A percentile compares a stretch with the other conserved stretches of the same genome.
phyloP scores from a whole-genome alignment of 2,113 vertebrate species.

The Phyllostomus discolor region DNA sequence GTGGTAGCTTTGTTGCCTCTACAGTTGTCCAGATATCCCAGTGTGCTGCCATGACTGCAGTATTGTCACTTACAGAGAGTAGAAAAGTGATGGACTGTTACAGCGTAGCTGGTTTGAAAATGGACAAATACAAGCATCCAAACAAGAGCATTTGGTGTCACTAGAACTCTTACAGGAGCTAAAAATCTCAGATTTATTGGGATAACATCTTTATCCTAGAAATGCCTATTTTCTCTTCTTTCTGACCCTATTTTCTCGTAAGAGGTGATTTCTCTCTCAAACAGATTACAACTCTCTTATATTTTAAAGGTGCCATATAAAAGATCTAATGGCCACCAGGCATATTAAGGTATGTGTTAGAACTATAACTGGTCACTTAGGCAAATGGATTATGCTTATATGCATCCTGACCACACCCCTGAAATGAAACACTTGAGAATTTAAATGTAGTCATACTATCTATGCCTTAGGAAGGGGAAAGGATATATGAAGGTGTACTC shows the following conservation, averaged over 20 bases:
- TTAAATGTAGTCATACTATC: background rate
- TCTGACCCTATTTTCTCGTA: background rate
- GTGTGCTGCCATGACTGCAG: background rate
- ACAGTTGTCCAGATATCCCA: background rate
- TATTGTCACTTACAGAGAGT: background rate
- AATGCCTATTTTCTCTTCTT: background rate
- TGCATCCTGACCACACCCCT: background rate
- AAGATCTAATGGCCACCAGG: background rate
- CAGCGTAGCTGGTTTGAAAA: slow-evolving; percentile 6
- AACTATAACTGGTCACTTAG: background rate
- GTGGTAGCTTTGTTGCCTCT: background rate
- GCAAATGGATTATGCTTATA: background rate
- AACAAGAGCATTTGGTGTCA: background rate
- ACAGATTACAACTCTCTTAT: background rate
- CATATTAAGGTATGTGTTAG: background rate
- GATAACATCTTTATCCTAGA: background rate
- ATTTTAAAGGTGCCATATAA: background rate
- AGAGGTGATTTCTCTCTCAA: background rate
- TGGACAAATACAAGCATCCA: background rate
- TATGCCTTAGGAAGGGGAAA: background rate
- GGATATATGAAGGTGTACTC: background rate
- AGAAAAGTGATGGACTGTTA: background rate
- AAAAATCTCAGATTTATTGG: background rate
- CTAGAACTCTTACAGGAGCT: background rate
- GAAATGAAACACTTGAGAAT: background rate